phyloP scores from a whole-genome alignment of 2,888 invertebrate species.

The Hyalella azteca region DNA sequence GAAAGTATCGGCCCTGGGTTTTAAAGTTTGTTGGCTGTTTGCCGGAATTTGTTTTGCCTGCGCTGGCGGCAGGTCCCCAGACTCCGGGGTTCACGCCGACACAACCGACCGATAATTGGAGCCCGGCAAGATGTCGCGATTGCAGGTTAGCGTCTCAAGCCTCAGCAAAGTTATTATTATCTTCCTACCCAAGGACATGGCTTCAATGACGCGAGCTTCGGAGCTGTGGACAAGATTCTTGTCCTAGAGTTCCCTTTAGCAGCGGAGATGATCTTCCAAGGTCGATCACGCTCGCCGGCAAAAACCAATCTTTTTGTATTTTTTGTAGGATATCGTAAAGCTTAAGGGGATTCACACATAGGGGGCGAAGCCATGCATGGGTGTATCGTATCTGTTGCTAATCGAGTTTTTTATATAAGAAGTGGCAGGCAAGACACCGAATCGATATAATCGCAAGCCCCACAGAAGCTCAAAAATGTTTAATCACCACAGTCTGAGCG shows the following conservation, averaged over 20 bases:
- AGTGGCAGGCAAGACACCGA: too few relatives aligned
- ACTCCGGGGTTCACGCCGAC: too few relatives aligned
- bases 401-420: neutral
- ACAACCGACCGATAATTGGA: slow-evolving; percentile 5
- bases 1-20: too few relatives aligned
- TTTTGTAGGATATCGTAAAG: slow-evolving; percentile 7
- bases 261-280: slow-evolving; percentile 16
- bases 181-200: neutral
- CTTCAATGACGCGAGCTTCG: neutral
- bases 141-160: neutral
- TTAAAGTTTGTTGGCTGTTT: too few relatives aligned
- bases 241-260: neutral
- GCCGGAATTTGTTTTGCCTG: too few relatives aligned
- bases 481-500: too few relatives aligned
- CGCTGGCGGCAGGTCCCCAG: too few relatives aligned
- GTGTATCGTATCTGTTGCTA: neutral
- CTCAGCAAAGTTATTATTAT: slow-evolving; percentile 4
- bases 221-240: neutral
- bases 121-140: slow-evolving; percentile 11
- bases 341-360: neutral
- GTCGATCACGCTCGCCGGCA: slow-evolving; percentile 12
- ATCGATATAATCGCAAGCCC: too few relatives aligned
- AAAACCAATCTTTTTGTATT: slow-evolving; percentile 23
- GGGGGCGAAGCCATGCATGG: too few relatives aligned
- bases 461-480: too few relatives aligned